Evolutionary conservation across 35 echinoderm and acorn worm genomes (phyloP), one percentile per base, ranked within the genome.

Genomic region (Lytechinus variegatus): DNA sequence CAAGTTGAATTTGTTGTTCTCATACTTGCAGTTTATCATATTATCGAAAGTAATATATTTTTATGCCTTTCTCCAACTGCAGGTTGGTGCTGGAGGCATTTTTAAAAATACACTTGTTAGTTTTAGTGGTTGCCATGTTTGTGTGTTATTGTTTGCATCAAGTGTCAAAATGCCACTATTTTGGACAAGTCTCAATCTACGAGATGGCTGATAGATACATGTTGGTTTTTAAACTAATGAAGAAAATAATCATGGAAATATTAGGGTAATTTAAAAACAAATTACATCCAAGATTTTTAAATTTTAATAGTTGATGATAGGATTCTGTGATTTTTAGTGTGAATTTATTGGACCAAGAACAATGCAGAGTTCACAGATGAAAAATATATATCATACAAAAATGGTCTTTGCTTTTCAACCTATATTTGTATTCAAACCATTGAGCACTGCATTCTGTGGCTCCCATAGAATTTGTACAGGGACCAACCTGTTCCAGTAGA

Each of bases 91-190:
- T 44, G 33, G 33, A 2, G 33, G 33, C 33, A 44, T 44, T 44
- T 44, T 44, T 1, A 44, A 44, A 44, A 44, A 79, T 7, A n/a
- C 66, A 24, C 66, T 6, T 79, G 66, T 79, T 24, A 11, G 11
- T 56, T 11, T 56, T 9, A 24, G 61, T 71, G 19, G n/a, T 79
- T 19, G 21, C 21, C n/a, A 79, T 79, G 66, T 79, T 60, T 16
- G 16, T 60, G 57, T 79, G 66, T 79, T 16, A 24, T 79, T 24
- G 12, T 14, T 79, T 79, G 66, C 66, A 24, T 24, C n/a, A n/a
- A 79, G 66, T 79, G 66, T 79, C 66, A 79, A 79, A 79, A 79
- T 79, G 66, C 66, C 66, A 79, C 66, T 24, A 79, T 79, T 79
- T 79, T 79, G 66, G 66, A 79, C 66, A 79, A n/a, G n/a, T 79